Evolutionary conservation across 2,113 vertebrate genomes (phyloP).

Genomic region (Chaenogobius annularis): DNA sequence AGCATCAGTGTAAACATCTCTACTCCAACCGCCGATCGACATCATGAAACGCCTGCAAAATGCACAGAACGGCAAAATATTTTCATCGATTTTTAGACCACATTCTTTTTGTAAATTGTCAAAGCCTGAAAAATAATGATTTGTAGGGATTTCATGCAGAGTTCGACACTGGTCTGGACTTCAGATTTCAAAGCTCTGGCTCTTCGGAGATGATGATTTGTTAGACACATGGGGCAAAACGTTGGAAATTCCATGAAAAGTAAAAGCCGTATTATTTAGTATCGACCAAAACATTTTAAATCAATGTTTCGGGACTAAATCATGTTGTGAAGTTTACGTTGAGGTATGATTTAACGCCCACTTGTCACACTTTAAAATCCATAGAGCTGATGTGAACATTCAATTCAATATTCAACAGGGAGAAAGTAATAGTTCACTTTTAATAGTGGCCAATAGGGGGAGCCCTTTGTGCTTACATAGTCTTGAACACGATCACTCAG

Average conservation of each 20-base stretch:
- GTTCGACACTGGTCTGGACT: too few species aligned
- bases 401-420: not conserved
- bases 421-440: slow-evolving; percentile 8
- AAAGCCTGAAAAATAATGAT: not conserved
- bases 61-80: too few species aligned
- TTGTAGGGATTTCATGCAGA: not conserved
- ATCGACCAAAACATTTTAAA: too few species aligned
- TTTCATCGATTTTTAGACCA: too few species aligned
- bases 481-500: slow-evolving; percentile 19
- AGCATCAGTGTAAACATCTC: too few species aligned
- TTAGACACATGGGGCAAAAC: too few species aligned
- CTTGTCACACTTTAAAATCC: slow-evolving; percentile 1
- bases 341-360: not conserved
- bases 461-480: slow-evolving; percentile 52
- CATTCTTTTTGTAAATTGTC: too few species aligned
- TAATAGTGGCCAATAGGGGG: slow-evolving; percentile 64
- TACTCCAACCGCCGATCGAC: too few species aligned
- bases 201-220: too few species aligned
- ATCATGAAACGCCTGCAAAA: too few species aligned
- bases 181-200: too few species aligned
- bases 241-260: too few species aligned
- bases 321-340: not conserved
- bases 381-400: not conserved
- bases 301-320: not conserved
- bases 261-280: not conserved